These are phyloP conservation scores for Entelurus aequoreus DNA, from an alignment of 2,113 vertebrate genomes.

Conservation along the genomic window DNA sequence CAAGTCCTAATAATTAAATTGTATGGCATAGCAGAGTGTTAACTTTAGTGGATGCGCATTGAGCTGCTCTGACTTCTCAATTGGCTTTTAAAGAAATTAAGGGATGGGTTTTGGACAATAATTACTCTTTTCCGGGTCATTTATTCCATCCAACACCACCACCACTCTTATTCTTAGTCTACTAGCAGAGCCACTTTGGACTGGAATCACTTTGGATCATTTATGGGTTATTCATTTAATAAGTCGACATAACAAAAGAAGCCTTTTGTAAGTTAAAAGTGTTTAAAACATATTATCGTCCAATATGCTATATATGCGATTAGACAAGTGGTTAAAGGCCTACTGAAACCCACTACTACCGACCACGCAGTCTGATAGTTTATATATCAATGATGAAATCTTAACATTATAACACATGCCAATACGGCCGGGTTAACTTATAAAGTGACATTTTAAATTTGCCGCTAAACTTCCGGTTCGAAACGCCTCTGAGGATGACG, in stretches of 20 bases:
- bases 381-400: too few species aligned
- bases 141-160: slow-evolving; percentile 67
- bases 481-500: too few species aligned
- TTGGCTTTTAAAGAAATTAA: slow-evolving; percentile 95
- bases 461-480: too few species aligned
- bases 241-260: not conserved
- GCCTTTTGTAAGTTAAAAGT: not conserved
- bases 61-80: slow-evolving; percentile 78
- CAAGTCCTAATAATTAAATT: slow-evolving; percentile 74
- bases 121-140: slow-evolving; percentile 89
- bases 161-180: slow-evolving; percentile 72
- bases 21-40: slow-evolving; percentile 65
- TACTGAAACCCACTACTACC: too few species aligned
- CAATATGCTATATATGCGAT: too few species aligned
- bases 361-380: too few species aligned
- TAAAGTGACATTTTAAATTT: too few species aligned
- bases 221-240: slow-evolving; percentile 12
- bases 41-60: slow-evolving; percentile 69
- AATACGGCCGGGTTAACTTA: too few species aligned
- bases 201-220: slow-evolving; percentile 7
- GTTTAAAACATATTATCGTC: not conserved
- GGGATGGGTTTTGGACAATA: slow-evolving; percentile 83
- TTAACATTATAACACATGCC: too few species aligned
- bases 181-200: slow-evolving; percentile 75
- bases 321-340: too few species aligned